Conservation (phyloP, 23 tunicate species). For the Clavelina lepadiformis region DNA sequence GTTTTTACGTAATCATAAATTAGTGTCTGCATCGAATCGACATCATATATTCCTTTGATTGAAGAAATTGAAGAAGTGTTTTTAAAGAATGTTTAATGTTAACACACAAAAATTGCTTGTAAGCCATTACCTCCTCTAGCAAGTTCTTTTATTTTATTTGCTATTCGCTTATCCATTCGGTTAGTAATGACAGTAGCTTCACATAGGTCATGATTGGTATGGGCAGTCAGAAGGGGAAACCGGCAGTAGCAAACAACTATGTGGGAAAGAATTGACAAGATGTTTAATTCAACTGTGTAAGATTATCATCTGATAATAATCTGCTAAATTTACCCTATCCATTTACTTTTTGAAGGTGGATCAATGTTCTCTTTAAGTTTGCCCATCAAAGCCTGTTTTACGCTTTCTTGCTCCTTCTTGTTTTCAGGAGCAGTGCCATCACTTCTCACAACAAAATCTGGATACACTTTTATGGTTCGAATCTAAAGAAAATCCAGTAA, state of each 20-base stretch:
- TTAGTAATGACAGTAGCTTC: constrained; percentile 1
- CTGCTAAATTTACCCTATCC: background rate
- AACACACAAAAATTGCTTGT: background rate
- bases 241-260: constrained; percentile 59
- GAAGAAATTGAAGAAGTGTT: too few relatives aligned
- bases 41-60: constrained; percentile 56
- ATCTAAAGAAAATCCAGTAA: constrained; percentile 12
- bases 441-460: background rate
- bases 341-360: constrained; percentile 18
- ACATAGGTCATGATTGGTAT: background rate
- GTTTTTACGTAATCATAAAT: constrained; percentile 50
- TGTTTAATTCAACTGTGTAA: background rate
- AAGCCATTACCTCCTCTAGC: constrained; percentile 30
- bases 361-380: constrained; percentile 2
- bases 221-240: constrained; percentile 37
- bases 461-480: constrained; percentile 28
- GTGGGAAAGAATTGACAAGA: background rate
- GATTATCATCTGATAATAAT: background rate
- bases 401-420: constrained; percentile 31
- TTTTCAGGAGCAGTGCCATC: background rate
- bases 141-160: constrained; percentile 44
- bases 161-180: constrained; percentile 41
- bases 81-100: background rate
- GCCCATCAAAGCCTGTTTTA: constrained; percentile 12
- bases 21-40: constrained; percentile 20